Conservation (phyloP, 2,797 vertebrate genomes). For the Picus viridis region DNA sequence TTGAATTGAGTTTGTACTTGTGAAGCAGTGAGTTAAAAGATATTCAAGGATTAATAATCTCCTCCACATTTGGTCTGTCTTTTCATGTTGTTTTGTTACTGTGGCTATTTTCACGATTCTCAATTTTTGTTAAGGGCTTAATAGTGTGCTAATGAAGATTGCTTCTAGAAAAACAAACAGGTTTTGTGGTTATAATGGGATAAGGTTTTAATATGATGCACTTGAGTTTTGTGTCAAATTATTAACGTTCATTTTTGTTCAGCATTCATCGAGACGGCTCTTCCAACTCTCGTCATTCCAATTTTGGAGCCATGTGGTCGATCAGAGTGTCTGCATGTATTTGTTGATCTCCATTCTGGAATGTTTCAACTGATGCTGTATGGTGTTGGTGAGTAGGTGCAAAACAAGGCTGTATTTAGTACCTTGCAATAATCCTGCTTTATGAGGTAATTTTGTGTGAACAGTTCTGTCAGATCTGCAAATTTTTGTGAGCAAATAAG, state of each 20-base stretch:
- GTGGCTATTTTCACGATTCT: neutral
- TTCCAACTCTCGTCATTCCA: constrained; percentile 94
- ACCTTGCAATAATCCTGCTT: neutral
- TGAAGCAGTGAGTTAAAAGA: neutral
- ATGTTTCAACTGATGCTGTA: constrained; percentile 99
- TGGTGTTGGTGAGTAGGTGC: constrained; percentile 89
- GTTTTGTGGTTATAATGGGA: neutral
- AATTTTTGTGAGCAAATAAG: neutral
- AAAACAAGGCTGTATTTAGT: neutral
- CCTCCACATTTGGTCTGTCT: neutral
- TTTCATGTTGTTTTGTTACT: neutral
- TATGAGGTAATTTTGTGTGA: neutral
- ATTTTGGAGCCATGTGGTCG: constrained; percentile 96
- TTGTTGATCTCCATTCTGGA: constrained; percentile 98
- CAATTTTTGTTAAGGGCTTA: neutral
- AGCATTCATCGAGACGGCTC: constrained; percentile 96
- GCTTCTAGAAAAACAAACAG: neutral
- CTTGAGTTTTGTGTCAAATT: neutral
- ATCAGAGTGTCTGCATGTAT: constrained; percentile 97
- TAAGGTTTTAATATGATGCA: neutral
- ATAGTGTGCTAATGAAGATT: neutral
- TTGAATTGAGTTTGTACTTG: neutral
- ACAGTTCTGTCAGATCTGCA: neutral
- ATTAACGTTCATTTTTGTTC: constrained; percentile 46
- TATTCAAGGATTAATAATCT: neutral